phyloP scores from a whole-genome alignment of 2,797 vertebrate genomes.

The Sebastes cheni region DNA sequence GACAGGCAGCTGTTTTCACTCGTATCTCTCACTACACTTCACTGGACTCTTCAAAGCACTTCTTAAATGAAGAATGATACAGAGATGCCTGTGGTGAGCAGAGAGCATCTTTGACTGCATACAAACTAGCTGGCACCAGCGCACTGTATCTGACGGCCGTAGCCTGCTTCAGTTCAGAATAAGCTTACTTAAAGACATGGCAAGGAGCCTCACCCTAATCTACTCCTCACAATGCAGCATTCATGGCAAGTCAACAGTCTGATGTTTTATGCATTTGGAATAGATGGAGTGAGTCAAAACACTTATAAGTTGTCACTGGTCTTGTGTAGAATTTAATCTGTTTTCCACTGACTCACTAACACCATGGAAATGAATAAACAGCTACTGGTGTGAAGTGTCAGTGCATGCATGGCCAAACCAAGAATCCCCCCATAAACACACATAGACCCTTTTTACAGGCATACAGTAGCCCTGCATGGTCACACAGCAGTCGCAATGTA shows the following conservation, averaged over 20 bases:
- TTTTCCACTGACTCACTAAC: constrained; percentile 53
- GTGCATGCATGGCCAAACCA: neutral
- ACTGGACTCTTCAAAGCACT: constrained; percentile 73
- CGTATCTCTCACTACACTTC: constrained; percentile 66
- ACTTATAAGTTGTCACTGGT: constrained; percentile 42
- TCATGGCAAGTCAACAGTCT: constrained; percentile 53
- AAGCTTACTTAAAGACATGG: constrained; percentile 60
- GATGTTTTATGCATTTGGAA: constrained; percentile 69
- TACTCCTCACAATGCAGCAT: constrained; percentile 61
- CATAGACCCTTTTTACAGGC: neutral
- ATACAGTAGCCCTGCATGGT: neutral
- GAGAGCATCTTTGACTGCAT: constrained; percentile 67
- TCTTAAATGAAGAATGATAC: constrained; percentile 75
- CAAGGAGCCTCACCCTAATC: constrained; percentile 62
- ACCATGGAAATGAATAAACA: constrained; percentile 45
- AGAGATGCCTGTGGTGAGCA: constrained; percentile 66
- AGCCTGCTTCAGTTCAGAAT: constrained; percentile 51
- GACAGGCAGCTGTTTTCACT: constrained; percentile 70
- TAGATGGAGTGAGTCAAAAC: constrained; percentile 55
- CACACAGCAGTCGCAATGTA: neutral
- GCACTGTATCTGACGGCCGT: constrained; percentile 64
- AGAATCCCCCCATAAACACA: neutral
- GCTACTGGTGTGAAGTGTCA: constrained; percentile 9
- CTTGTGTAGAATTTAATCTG: constrained; percentile 53
- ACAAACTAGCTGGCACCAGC: constrained; percentile 60